These are phyloP conservation scores for Eurypyga helias DNA, from an alignment of 2,113 vertebrate species.

Conservation along the genomic window DNA sequence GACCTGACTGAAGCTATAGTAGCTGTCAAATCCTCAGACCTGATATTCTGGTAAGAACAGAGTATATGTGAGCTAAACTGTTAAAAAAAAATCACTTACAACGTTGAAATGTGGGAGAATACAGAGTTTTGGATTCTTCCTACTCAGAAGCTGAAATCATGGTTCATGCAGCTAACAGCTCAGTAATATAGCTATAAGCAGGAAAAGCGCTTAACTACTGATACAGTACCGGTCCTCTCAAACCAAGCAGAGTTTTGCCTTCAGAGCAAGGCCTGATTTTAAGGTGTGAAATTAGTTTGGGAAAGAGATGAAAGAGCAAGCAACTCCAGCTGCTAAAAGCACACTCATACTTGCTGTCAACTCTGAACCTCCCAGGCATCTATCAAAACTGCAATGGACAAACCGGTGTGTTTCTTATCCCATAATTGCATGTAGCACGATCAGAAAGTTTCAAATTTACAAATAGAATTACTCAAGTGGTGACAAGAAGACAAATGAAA, in stretches of 20 bases:
- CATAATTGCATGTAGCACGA: background rate
- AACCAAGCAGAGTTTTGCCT: background rate
- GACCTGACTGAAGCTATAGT: background rate
- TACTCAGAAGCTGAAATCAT: background rate
- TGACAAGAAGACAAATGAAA: background rate
- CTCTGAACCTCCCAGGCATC: background rate
- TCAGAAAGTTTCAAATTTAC: background rate
- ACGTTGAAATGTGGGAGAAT: background rate
- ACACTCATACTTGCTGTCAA: background rate
- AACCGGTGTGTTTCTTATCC: background rate
- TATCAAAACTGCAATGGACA: background rate
- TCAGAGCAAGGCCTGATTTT: background rate
- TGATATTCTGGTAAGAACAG: background rate
- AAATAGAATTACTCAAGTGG: background rate
- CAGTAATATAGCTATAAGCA: background rate
- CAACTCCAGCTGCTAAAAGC: background rate
- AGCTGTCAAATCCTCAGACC: background rate
- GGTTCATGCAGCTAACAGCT: background rate
- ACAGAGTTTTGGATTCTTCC: background rate
- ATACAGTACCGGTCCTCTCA: background rate
- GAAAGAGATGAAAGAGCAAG: background rate
- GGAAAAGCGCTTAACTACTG: background rate
- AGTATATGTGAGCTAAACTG: background rate
- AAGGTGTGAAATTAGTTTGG: background rate
- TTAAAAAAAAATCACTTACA: background rate